Conservation (phyloP, 2,888 invertebrate genomes). For the Andrena haemorrhoa region DNA sequence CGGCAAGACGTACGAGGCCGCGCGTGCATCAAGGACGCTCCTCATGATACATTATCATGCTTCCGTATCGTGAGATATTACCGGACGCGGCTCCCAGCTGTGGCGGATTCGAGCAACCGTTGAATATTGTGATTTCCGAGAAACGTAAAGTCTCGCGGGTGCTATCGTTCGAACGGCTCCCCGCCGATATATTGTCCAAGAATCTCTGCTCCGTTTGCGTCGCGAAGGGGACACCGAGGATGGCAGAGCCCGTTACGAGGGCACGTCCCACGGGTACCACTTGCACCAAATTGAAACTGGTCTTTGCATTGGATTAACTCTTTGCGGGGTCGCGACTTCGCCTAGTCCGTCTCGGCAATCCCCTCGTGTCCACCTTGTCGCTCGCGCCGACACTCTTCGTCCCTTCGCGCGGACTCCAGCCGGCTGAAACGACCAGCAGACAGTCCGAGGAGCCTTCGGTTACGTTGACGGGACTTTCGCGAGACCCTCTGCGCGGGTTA, state of each 20-base stretch:
- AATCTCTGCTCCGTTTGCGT: constrained; percentile 64
- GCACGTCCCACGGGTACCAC: constrained; percentile 76
- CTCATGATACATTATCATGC: constrained; percentile 55
- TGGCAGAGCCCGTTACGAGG: constrained; percentile 69
- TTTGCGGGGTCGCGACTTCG: constrained; percentile 69
- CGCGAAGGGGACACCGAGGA: constrained; percentile 56
- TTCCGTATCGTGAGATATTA: constrained; percentile 66
- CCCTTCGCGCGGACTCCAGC: constrained; percentile 25
- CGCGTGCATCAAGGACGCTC: constrained; percentile 22
- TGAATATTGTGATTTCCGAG: constrained; percentile 78
- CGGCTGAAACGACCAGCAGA: constrained; percentile 10
- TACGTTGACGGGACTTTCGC: constrained; percentile 35
- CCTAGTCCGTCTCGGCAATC: constrained; percentile 43
- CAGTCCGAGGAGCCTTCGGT: constrained; percentile 2
- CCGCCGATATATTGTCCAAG: constrained; percentile 71
- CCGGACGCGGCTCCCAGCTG: constrained; percentile 51
- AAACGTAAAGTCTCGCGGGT: constrained; percentile 77
- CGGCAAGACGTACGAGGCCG: constrained; percentile 31
- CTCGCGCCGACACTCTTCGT: constrained; percentile 41
- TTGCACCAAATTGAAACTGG: constrained; percentile 82
- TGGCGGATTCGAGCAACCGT: constrained; percentile 35
- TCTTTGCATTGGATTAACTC: constrained; percentile 82
- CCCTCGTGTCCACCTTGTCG: constrained; percentile 34
- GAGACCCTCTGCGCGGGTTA: constrained; percentile 25
- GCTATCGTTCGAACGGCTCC: constrained; percentile 74